Conservation (phyloP, 2,797 vertebrate species). For the Sciurus carolinensis region DNA sequence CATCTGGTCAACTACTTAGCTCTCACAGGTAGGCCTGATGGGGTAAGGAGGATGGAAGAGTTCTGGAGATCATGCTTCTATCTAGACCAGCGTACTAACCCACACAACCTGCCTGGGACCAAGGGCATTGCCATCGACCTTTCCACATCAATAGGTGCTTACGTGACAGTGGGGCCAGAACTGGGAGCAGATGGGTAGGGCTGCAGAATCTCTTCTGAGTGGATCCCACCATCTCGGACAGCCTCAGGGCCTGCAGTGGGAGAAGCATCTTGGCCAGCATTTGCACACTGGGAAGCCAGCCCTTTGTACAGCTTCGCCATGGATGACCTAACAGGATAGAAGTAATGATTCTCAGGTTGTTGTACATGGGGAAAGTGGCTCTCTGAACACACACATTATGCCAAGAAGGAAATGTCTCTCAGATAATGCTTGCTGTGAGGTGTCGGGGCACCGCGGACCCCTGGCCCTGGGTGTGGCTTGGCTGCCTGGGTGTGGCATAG, state of each 20-base stretch:
- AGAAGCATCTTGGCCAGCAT: conserved; percentile 89
- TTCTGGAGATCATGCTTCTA: background rate
- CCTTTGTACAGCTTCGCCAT: conserved; percentile 95
- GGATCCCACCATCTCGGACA: conserved; percentile 91
- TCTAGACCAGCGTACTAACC: background rate
- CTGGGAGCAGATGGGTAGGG: conserved; percentile 87
- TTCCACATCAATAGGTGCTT: conserved; percentile 84
- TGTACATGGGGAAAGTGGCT: background rate
- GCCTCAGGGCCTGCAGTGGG: conserved; percentile 87
- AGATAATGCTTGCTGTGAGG: conserved; percentile 3
- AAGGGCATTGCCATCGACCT: background rate
- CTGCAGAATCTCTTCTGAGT: conserved; percentile 91
- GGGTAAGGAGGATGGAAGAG: background rate
- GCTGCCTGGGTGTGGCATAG: no score
- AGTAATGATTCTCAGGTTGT: conserved; percentile 66
- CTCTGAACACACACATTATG: conserved; percentile 26
- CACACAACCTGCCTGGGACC: background rate
- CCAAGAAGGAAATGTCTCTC: conserved; percentile 47
- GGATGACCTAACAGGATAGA: conserved; percentile 92
- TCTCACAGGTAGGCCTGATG: background rate
- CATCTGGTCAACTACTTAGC: background rate
- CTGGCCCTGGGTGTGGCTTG: no score
- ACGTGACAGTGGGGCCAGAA: conserved; percentile 89
- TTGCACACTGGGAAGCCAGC: conserved; percentile 90
- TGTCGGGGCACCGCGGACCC: no score